Evolutionary conservation across 2,113 vertebrate species (phyloP).

Genomic region (Planiliza haematocheilus): DNA sequence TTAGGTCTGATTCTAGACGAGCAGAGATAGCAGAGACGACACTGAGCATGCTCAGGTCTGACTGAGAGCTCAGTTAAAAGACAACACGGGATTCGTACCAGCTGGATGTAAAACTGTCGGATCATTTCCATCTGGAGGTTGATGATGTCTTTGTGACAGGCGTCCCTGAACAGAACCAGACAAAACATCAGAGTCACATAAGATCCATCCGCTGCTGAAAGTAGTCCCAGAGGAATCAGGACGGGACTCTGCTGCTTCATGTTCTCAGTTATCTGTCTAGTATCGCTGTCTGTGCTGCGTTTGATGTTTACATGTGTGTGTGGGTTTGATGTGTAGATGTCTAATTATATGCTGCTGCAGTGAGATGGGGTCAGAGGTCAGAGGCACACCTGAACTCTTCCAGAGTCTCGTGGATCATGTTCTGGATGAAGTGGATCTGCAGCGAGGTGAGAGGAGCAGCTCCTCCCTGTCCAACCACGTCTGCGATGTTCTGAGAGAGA

Average conservation of each 20-base stretch:
- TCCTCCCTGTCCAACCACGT: slow-evolving; percentile 85
- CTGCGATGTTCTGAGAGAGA: slow-evolving; percentile 88
- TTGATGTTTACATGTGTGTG: too few species aligned
- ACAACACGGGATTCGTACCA: slow-evolving; percentile 88
- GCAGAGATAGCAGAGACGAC: too few species aligned
- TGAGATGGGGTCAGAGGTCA: slow-evolving; percentile 11
- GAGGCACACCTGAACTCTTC: slow-evolving; percentile 92
- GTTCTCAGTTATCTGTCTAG: too few species aligned
- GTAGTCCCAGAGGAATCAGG: too few species aligned
- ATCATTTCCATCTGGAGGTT: slow-evolving; percentile 99
- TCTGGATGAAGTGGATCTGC: slow-evolving; percentile 95
- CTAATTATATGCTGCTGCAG: too few species aligned
- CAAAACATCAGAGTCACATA: not conserved
- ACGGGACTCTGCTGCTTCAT: too few species aligned
- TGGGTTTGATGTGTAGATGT: too few species aligned
- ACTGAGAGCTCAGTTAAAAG: not conserved
- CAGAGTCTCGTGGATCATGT: slow-evolving; percentile 96
- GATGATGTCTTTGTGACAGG: slow-evolving; percentile 94
- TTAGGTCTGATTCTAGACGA: too few species aligned
- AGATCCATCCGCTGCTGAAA: too few species aligned
- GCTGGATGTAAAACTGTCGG: slow-evolving; percentile 95
- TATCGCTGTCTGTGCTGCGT: too few species aligned
- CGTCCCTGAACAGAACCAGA: slow-evolving; percentile 82
- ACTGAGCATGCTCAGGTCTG: too few species aligned
- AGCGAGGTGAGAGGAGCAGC: slow-evolving; percentile 89